Conservation (phyloP, 2,113 vertebrate genomes). For the Scytalopus superciliaris region DNA sequence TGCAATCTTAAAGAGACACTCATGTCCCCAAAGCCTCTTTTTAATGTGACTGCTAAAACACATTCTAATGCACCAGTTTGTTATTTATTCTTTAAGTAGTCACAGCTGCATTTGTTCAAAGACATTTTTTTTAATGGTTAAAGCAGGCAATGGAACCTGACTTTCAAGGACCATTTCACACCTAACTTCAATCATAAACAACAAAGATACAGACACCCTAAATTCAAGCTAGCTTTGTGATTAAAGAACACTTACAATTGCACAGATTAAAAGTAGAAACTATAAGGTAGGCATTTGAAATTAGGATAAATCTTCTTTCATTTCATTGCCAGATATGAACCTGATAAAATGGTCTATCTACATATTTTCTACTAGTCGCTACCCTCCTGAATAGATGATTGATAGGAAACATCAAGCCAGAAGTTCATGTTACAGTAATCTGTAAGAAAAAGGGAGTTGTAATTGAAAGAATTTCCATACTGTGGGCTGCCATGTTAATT, state of each 20-base stretch:
- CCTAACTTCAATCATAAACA: not conserved
- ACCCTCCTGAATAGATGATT: not conserved
- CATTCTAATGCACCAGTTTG: not conserved
- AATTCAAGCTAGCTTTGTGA: not conserved
- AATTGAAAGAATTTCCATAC: constrained; percentile 18
- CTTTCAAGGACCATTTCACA: not conserved
- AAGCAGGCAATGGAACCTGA: not conserved
- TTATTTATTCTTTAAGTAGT: not conserved
- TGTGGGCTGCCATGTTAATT: not conserved
- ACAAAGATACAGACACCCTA: not conserved
- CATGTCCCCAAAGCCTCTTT: not conserved
- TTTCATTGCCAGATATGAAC: not conserved
- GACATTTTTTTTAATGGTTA: not conserved
- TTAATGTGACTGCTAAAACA: not conserved
- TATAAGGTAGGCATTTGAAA: not conserved
- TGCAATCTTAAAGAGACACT: not conserved
- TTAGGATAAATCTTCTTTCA: not conserved
- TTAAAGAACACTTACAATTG: not conserved
- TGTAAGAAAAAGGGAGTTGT: not conserved
- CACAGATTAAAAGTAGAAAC: not conserved
- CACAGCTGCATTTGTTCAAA: not conserved
- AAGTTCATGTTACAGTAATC: not conserved
- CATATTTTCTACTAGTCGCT: not conserved
- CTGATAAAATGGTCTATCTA: not conserved
- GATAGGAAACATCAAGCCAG: not conserved